Base-by-base conservation (phyloP, 2,113 vertebrate species). In the Calidris pygmaea region DNA sequence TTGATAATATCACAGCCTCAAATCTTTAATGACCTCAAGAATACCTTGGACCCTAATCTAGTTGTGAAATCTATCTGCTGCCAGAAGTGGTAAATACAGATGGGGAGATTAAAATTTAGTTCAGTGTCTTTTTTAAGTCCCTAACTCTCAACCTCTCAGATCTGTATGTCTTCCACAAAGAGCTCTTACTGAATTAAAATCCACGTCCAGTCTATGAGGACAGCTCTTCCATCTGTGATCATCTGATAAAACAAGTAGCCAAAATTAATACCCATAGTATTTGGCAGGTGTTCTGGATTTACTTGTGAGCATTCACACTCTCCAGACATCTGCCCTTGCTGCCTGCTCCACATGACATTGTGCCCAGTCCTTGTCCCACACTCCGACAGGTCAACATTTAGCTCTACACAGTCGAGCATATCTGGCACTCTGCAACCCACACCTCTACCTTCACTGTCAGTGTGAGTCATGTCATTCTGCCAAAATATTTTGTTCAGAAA, bases 301-400 rank as follows among this genome's bases (percentile, higher is more conserved):
- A 59, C 65, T 89, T 87, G 47, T 52, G 89, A 92, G 87, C 34
- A 48, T 91, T 89, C 66, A 68, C 14, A 12, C 60, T 87, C 84
- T 92, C 87, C 84, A 95, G 93, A 94, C 68, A 92, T 92, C 93
- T 95, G 93, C 91, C 94, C 91, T 95, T 90, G 76, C 47, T 96
- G 55, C 80, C 52, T 81, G 50, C 41, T 89, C 16, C 80, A 55
- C 45, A 41, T 74, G 87, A 95, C 60, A 43, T 37, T 84, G 65
- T 95, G 86, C 76, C 75, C 79, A 89, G 41, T 59, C 47, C 47
- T 89, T 75, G 52, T 68, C 43, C 68, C 66, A 65, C 34, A 24
- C 34, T 95, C 48, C 68, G 70, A 65, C 22, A 68, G 56, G 95
- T 94, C 94, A 94, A 34, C 14, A 47, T 84, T 81, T 59, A 74